Base-by-base conservation (phyloP, 2,888 invertebrate species). In the Orchesella flavescens region DNA sequence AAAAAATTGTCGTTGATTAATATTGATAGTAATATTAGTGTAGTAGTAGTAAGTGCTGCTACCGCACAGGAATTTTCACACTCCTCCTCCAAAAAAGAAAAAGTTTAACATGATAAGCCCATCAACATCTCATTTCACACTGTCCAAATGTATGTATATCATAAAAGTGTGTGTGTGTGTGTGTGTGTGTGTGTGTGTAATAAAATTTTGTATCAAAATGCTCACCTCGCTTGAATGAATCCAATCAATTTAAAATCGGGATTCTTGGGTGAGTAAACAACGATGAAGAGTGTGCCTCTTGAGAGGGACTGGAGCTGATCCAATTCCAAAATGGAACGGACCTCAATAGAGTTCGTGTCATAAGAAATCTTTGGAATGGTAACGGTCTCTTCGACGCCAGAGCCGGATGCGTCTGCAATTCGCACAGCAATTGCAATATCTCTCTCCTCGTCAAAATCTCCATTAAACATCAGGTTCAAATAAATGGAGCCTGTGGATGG, bases 401-500 rank as follows among this genome's bases (percentile, higher is more conserved):
- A 46, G 3, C 87, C 87, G 43, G 88, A 86, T 19, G 86, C 85
- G 68, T 88, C 88, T n/a, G 86, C 79, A 75, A 88, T 86, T 66
- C 85, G 74, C 17, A 88, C 88, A 7, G 84, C 71, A 65, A 88
- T 87, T 3, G 84, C 85, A 61, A 88, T 88, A 63, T 88, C 87
- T 65, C 88, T 75, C 68, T 88, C 88, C 77, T 88, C 88, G 57
- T 84, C 76, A 72, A 96, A 95, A 1, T 96, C 92, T 12, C 96
- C 96, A 89, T 95, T 96, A 90, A 96, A 96, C 0, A 95, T 93
- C 12, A 96, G 90, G 0, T 95, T 94, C 55, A 96, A 90, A 89
- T 96, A 95, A 82, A 96, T 93, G 49, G 95, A 95, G 0, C 96
- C 95, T 7, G 89, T 87, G 9, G 88, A 86, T 0, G 95, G 93